Percentiles rank a stretch among this genome's conserved stretches.
Evolutionary conservation across 2,797 vertebrate genomes (phyloP).

Genomic region (Leptodactylus fallax): DNA sequence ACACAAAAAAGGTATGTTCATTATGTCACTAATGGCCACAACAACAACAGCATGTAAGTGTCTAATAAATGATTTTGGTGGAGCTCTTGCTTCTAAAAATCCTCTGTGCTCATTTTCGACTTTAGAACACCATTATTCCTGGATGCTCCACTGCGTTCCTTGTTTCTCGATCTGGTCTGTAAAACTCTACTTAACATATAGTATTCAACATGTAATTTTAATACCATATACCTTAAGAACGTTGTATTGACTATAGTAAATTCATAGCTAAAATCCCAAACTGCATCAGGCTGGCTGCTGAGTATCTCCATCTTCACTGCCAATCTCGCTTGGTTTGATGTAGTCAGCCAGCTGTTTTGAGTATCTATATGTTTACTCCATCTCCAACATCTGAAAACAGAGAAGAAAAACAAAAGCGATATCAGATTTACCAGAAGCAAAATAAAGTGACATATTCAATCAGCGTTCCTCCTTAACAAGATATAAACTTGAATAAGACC

Average conservation of each 20-base stretch:
- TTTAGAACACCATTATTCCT: too few species aligned
- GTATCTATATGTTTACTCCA: slow-evolving; percentile 49
- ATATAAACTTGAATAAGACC: slow-evolving; percentile 1
- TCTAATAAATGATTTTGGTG: too few species aligned
- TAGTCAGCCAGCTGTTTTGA: slow-evolving; percentile 49
- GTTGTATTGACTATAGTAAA: neutral
- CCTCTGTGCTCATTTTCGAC: too few species aligned
- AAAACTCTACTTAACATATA: neutral
- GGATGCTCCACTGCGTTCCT: neutral
- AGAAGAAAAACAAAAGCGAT: slow-evolving; percentile 40
- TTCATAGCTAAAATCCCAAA: neutral
- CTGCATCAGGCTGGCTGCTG: neutral
- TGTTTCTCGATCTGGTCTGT: neutral
- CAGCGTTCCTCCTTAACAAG: slow-evolving; percentile 24
- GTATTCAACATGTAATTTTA: neutral
- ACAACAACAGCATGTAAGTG: too few species aligned
- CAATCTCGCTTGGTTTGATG: neutral
- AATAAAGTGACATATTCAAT: slow-evolving; percentile 55
- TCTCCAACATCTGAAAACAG: slow-evolving; percentile 45
- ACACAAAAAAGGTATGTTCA: too few species aligned
- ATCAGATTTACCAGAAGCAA: slow-evolving; percentile 47
- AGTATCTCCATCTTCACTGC: neutral
- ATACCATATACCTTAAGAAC: neutral
- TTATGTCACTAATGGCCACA: too few species aligned
- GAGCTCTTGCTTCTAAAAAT: too few species aligned